Evolutionary conservation across 2,797 vertebrate genomes (phyloP).

Genomic region (Onychomys leucogaster): DNA sequence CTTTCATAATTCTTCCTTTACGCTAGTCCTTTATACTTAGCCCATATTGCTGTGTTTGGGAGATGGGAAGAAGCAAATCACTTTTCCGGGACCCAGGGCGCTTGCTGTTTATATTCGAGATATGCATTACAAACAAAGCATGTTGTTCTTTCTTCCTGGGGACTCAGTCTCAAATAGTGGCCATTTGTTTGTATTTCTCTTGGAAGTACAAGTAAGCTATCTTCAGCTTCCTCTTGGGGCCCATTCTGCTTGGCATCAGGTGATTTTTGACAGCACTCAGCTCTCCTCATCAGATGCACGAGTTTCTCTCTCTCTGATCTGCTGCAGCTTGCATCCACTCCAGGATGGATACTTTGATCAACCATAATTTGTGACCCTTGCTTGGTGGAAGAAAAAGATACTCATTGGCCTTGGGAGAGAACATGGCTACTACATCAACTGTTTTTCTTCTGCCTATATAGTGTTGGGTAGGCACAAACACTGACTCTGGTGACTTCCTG

Average conservation of each 20-base stretch:
- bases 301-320: not conserved
- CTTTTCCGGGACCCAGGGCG: not conserved
- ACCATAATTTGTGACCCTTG: not conserved
- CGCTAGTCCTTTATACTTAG: not conserved
- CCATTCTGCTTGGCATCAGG: not conserved
- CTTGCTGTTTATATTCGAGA: conserved; percentile 1
- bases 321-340: not conserved
- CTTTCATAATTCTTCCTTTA: conserved; percentile 39
- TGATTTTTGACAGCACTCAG: not conserved
- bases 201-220: conserved; percentile 7
- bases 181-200: conserved; percentile 28
- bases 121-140: not conserved
- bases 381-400: not conserved
- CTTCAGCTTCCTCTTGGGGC: not conserved
- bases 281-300: not conserved
- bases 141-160: conserved; percentile 46
- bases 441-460: not conserved
- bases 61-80: not conserved
- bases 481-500: not conserved
- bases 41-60: not conserved
- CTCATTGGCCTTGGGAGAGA: not conserved
- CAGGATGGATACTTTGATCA: not conserved
- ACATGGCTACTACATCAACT: not conserved
- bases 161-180: not conserved
- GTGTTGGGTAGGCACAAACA: not conserved